Evolutionary conservation across 2,888 invertebrate species (phyloP).

Genomic region (Andrena minutula): DNA sequence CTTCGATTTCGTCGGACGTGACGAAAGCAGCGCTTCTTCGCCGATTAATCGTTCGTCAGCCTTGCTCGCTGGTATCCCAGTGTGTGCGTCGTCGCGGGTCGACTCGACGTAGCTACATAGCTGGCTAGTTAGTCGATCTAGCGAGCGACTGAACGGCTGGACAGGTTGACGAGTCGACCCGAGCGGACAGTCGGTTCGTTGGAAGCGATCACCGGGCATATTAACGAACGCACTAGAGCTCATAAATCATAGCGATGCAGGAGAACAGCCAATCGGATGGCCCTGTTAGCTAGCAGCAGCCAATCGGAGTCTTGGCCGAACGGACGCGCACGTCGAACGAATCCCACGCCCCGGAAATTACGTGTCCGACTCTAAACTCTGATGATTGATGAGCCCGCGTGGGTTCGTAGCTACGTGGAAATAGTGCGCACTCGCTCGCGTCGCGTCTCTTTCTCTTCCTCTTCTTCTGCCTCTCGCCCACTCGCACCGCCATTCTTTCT

Average conservation of each 20-base stretch:
- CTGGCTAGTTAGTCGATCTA: no score
- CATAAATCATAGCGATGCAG: conserved; percentile 78
- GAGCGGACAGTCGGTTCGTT: conserved; percentile 48
- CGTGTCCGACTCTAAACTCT: conserved; percentile 84
- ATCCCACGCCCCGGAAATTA: conserved; percentile 85
- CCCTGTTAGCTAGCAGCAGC: conserved; percentile 70
- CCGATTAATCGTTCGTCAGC: no score
- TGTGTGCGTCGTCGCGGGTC: conserved; percentile 30
- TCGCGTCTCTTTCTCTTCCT: conserved; percentile 36
- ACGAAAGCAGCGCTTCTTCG: background rate
- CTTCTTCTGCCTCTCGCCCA: background rate
- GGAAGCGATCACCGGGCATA: conserved; percentile 74
- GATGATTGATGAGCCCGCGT: conserved; percentile 83
- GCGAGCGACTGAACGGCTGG: conserved; percentile 15
- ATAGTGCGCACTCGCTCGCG: conserved; percentile 57
- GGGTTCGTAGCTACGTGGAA: conserved; percentile 66
- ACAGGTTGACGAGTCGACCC: no score
- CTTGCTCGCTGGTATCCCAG: conserved; percentile 25
- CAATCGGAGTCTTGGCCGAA: conserved; percentile 74
- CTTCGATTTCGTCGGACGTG: background rate
- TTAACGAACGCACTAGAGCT: conserved; percentile 78
- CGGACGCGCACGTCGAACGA: conserved; percentile 79
- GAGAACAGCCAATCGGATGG: conserved; percentile 74
- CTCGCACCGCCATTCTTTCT: background rate
- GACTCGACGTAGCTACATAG: conserved; percentile 27